Base-by-base conservation (phyloP, 2,797 vertebrate species). In the Adelosebastes latens region DNA sequence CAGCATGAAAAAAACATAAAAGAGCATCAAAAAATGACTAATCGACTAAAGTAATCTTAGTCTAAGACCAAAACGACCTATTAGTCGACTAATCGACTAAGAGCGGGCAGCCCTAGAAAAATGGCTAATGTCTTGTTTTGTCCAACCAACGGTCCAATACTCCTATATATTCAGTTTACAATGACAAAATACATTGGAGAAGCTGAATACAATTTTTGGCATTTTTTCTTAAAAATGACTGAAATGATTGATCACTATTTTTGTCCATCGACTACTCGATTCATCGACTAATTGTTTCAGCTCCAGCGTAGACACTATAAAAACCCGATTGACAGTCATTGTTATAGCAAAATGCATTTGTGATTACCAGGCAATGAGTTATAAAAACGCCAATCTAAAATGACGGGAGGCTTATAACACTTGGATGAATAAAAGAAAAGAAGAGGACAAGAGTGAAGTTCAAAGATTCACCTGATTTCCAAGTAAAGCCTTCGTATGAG, bases 401-500 rank as follows among this genome's bases (percentile, higher is more conserved):
- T 58, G 25, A 72, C 20, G 56, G 20, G 34, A 70, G 65, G 46
- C 72, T 74, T 61, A 81, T 55, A 16, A 79, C 13, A 46, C 25
- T 56, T 60, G 22, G 24, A 65, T 59, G 25, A 79, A 74, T 82
- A 8, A 62, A n/a, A 34, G 31, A 62, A 75, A 78, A 76, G 18
- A 71, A 61, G 39, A 55, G 69, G 77, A 80, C 69, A 55, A 49
- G 61, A 75, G 52, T 79, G 49, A 59, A 81, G 87, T 88, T 87
- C 76, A 86, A 85, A 64, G 80, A 76, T 62, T 87, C 60, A 71
- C 53, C 80, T 36, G 52, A 56, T 77, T 77, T 81, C n/a, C 3
- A 53, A 71, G 13, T 52, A 24, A 14, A 42, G n/a, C n/a, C 10
- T 12, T 16, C 1, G 1, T 6, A 65, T 42, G 34, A 75, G 62